These are phyloP conservation scores for Rhinogobius similis DNA, from an alignment of 2,113 vertebrate species.

Conservation along the genomic window DNA sequence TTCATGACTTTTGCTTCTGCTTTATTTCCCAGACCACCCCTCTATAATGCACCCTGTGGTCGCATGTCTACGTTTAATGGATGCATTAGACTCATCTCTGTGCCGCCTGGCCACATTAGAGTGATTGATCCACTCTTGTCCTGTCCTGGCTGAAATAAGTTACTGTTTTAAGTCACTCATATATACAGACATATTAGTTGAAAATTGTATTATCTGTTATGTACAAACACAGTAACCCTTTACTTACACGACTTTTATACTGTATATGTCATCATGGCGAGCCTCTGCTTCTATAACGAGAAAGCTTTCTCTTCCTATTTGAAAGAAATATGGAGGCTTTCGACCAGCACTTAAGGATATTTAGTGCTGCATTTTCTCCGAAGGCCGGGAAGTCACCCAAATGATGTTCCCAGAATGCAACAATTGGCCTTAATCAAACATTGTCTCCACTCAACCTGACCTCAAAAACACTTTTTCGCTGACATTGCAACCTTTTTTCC, in stretches of 20 bases:
- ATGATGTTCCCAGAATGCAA: conserved; percentile 45
- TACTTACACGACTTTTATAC: conserved; percentile 39
- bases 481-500: conserved; percentile 31
- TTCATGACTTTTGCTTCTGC: not conserved
- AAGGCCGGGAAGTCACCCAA: conserved; percentile 51
- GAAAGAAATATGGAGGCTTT: conserved; percentile 53
- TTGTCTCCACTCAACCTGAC: conserved; percentile 42
- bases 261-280: conserved; percentile 30
- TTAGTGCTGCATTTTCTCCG: conserved; percentile 49
- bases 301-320: conserved; percentile 29
- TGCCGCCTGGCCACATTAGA: conserved; percentile 40
- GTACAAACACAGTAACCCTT: conserved; percentile 20
- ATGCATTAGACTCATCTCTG: conserved; percentile 32
- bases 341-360: conserved; percentile 52
- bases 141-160: conserved; percentile 20
- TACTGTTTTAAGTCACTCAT: conserved; percentile 32
- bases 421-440: conserved; percentile 54
- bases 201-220: not conserved
- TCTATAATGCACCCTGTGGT: conserved; percentile 16
- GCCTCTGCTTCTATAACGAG: conserved; percentile 26
- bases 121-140: conserved; percentile 52
- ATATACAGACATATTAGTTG: conserved; percentile 20
- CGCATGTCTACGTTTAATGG: conserved; percentile 43
- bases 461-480: conserved; percentile 45
- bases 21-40: conserved; percentile 12